These are phyloP conservation scores for Anthophora plumipes DNA, from an alignment of 2,888 invertebrate species.

Conservation along the genomic window DNA sequence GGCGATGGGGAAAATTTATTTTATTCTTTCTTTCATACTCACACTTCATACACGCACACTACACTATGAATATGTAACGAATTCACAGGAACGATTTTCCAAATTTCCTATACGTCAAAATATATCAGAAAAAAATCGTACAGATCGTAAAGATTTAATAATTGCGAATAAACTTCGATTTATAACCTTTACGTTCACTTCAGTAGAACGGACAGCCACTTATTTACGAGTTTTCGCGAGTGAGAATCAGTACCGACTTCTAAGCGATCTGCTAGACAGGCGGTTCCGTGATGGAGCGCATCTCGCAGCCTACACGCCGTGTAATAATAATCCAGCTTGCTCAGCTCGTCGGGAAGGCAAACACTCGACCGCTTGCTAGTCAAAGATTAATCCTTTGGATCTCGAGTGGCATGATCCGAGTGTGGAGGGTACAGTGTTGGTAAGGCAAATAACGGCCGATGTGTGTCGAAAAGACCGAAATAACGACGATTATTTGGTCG, in stretches of 20 bases:
- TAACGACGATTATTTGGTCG: constrained; percentile 40
- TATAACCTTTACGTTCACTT: background rate
- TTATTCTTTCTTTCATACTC: no score
- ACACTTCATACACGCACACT: no score
- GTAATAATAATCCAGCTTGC: constrained; percentile 66
- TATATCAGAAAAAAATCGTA: no score
- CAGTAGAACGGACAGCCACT: background rate
- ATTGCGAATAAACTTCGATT: background rate
- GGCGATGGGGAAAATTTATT: no score
- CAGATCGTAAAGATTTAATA: background rate
- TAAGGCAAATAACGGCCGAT: constrained; percentile 39
- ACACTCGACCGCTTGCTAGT: constrained; percentile 55
- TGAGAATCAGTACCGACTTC: constrained; percentile 32
- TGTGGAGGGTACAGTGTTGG: constrained; percentile 36
- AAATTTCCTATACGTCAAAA: no score
- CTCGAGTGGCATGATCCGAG: constrained; percentile 50
- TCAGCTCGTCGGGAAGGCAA: constrained; percentile 63
- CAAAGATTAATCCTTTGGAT: constrained; percentile 69
- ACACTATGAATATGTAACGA: no score
- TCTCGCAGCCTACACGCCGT: constrained; percentile 51
- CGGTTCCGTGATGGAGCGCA: constrained; percentile 45
- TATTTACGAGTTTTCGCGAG: constrained; percentile 54
- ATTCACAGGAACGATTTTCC: no score
- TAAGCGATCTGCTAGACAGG: constrained; percentile 58
- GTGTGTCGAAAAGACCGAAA: constrained; percentile 55